Evolutionary conservation across 1,140 invertebrate genomes (phyloP).

Genomic region (Neoseiulus cucumeris): DNA sequence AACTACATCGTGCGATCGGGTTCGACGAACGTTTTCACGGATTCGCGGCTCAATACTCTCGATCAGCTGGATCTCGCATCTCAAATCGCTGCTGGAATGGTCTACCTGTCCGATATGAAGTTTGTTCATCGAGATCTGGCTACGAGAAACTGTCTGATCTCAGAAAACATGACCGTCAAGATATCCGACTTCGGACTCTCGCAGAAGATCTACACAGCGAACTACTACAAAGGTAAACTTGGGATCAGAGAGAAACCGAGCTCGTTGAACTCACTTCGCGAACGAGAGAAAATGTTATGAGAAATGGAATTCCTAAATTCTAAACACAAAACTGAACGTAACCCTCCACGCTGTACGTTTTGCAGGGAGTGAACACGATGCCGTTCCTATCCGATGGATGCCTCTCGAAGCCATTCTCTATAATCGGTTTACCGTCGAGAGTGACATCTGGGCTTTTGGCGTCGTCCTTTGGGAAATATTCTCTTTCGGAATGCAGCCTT

Average conservation of each 20-base stretch:
- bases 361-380: constrained; percentile 55
- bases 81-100: constrained; percentile 80
- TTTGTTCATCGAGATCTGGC: constrained; percentile 90
- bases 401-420: constrained; percentile 80
- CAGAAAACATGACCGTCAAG: constrained; percentile 80
- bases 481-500: constrained; percentile 75
- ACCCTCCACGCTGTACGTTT: no score
- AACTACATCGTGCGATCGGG: constrained; percentile 42
- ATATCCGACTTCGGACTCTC: constrained; percentile 88
- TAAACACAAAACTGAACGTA: no score
- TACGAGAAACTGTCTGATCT: constrained; percentile 83
- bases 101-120: constrained; percentile 77
- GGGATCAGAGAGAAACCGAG: no score
- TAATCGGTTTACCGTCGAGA: constrained; percentile 78
- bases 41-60: constrained; percentile 42
- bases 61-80: constrained; percentile 59
- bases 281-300: no score
- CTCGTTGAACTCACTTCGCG: no score
- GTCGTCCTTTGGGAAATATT: constrained; percentile 87
- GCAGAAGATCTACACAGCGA: constrained; percentile 63
- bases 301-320: no score
- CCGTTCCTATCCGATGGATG: constrained; percentile 86
- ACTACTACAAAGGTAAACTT: constrained; percentile 24
- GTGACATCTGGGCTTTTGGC: constrained; percentile 82
- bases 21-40: constrained; percentile 29